phyloP scores from a whole-genome alignment of 53 echinoderm and acorn worm species.

The Arbacia lixula region DNA sequence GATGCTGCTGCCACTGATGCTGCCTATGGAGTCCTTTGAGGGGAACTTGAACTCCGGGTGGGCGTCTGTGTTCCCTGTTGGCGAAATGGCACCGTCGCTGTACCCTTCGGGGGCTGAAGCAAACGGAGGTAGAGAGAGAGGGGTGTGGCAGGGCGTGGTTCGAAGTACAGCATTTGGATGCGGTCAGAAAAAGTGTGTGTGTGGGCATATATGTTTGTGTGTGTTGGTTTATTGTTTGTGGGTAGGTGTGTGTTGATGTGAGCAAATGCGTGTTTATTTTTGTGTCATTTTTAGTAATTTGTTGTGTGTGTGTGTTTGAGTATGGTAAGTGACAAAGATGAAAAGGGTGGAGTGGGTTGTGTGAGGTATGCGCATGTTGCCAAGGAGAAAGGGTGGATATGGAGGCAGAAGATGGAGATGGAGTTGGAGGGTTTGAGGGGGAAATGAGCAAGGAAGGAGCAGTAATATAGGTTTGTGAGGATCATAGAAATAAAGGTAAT shows the following conservation, averaged over 20 bases:
- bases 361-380: no score
- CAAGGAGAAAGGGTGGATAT: no score
- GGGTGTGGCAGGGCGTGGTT: neutral
- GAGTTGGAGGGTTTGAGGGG: neutral
- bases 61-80: slow-evolving; percentile 68
- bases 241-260: neutral
- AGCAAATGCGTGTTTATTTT: no score
- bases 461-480: neutral
- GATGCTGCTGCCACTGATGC: slow-evolving; percentile 54
- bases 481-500: neutral
- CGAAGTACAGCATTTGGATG: slow-evolving; percentile 6
- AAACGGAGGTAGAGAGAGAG: slow-evolving; percentile 26
- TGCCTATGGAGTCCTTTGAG: slow-evolving; percentile 66
- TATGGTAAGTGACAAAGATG: no score
- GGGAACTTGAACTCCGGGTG: slow-evolving; percentile 77
- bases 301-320: no score
- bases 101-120: slow-evolving; percentile 57
- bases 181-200: no score
- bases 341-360: no score
- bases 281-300: no score
- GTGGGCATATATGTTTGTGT: slow-evolving; percentile 8
- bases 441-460: neutral
- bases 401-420: slow-evolving; percentile 2
- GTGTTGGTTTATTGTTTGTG: neutral
- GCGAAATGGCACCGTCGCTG: slow-evolving; percentile 57